phyloP scores from a whole-genome alignment of 2,888 invertebrate species.

The Nebria salina region DNA sequence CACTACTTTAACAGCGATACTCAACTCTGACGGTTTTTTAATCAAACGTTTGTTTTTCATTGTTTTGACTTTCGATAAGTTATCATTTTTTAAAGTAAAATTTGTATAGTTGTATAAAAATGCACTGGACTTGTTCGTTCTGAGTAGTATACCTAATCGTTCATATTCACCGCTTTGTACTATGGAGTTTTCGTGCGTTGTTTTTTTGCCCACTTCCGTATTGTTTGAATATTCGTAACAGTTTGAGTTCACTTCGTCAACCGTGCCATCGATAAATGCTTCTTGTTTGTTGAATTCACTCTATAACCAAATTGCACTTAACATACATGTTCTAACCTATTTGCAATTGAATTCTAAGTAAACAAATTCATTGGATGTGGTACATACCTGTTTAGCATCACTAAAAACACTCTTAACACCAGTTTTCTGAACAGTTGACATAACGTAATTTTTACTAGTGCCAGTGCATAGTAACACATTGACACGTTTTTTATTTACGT shows the following conservation, averaged over 20 bases:
- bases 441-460: conserved; percentile 51
- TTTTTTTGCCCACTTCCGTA: conserved; percentile 6
- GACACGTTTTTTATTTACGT: conserved; percentile 85
- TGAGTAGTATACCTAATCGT: conserved; percentile 26
- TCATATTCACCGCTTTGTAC: conserved; percentile 26
- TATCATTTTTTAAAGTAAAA: conserved; percentile 29
- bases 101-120: conserved; percentile 41
- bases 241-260: conserved; percentile 12
- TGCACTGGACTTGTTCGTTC: conserved; percentile 31
- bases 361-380: neutral
- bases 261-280: too few relatives aligned
- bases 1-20: conserved; percentile 32
- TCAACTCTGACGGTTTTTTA: conserved; percentile 29
- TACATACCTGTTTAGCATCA: conserved; percentile 60
- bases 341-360: neutral
- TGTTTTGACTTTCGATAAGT: conserved; percentile 13
- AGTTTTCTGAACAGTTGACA: conserved; percentile 33
- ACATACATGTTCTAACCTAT: neutral
- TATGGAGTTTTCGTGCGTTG: conserved; percentile 8
- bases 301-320: too few relatives aligned
- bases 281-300: too few relatives aligned
- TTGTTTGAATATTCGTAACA: conserved; percentile 4
- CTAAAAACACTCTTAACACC: conserved; percentile 60
- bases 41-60: conserved; percentile 25
- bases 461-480: conserved; percentile 76